These are phyloP conservation scores for Limosa lapponica DNA, from an alignment of 2,797 vertebrate species.

Conservation along the genomic window DNA sequence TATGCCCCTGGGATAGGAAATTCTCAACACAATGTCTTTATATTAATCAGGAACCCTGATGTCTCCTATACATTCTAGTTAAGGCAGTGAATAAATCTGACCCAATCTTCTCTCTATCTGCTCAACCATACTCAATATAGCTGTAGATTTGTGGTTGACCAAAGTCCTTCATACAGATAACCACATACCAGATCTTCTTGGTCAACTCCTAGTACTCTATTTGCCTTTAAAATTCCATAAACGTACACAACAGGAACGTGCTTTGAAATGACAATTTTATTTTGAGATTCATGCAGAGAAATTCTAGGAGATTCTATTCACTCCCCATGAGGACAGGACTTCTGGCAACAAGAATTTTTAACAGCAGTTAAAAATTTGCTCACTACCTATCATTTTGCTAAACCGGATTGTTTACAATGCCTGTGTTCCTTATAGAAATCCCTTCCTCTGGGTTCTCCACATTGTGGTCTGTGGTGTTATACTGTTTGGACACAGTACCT, in stretches of 20 bases:
- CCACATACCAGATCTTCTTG: not conserved
- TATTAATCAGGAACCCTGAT: not conserved
- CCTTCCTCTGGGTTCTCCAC: not conserved
- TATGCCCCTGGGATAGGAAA: not conserved
- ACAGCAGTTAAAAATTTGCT: not conserved
- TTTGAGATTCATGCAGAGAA: not conserved
- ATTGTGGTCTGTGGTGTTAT: not conserved
- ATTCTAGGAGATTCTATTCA: not conserved
- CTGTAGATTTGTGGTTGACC: not conserved
- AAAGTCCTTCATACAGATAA: not conserved
- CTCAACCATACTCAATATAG: not conserved
- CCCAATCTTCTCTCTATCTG: not conserved
- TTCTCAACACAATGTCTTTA: not conserved
- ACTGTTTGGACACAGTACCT: not conserved
- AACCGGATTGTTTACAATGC: not conserved
- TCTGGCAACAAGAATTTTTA: not conserved
- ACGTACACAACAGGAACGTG: not conserved
- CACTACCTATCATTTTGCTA: rapidly evolving
- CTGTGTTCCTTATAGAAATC: not conserved
- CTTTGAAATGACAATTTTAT: not conserved
- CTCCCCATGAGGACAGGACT: not conserved
- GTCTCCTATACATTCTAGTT: not conserved
- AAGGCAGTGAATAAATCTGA: not conserved
- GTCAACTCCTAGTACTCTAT: not conserved
- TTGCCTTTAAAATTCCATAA: not conserved